Base-by-base conservation (phyloP, 2,113 vertebrate genomes). In the Chunga burmeisteri region DNA sequence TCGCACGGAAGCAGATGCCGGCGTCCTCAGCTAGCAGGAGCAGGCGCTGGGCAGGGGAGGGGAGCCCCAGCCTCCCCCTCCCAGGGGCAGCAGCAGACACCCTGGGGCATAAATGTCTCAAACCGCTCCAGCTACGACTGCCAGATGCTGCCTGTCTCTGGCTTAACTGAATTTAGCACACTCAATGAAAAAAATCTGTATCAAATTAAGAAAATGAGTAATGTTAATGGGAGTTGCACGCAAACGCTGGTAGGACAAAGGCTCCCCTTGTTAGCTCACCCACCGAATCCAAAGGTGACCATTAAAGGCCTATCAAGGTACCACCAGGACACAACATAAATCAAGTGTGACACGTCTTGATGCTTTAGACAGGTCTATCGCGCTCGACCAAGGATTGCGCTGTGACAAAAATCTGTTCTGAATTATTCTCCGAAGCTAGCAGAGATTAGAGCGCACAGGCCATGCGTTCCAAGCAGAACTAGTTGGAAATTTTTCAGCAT, bases 161-260 rank as follows among this genome's bases (percentile, higher is more conserved):
- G 79, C 90, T 95, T 95, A 97, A 96, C 89, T 92, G 95, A 92
- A 88, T 91, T 94, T 92, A 95, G 93, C 78, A 87, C 91, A 95
- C 86, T 77, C 94, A 63, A 15, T 78, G 81, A 96, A 96, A 95
- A 94, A 95, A 96, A 95, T 93, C 95, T 96, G 94, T 96, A 91
- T 96, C 96, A 95, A 94, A 97, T 96, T 95, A 96, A 91, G 86
- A 97, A 94, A 96, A 86, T 92, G 87, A 93, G 91, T 95, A 89
- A 95, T 80, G 87, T 74, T 96, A 91, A 95, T 88, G 78, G 91
- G 87, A 92, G 74, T 42, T 88, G 81, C 89, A 93, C 26, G 27
- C 87, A 95, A 91, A 73, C 2, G 67, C 89, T 72, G 66, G 18
- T 30, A 81, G 63, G 91, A 95, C 95, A 97, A 97, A 95, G 91